Conservation (phyloP, 2,113 vertebrate species). For the Chinchilla lanigera region DNA sequence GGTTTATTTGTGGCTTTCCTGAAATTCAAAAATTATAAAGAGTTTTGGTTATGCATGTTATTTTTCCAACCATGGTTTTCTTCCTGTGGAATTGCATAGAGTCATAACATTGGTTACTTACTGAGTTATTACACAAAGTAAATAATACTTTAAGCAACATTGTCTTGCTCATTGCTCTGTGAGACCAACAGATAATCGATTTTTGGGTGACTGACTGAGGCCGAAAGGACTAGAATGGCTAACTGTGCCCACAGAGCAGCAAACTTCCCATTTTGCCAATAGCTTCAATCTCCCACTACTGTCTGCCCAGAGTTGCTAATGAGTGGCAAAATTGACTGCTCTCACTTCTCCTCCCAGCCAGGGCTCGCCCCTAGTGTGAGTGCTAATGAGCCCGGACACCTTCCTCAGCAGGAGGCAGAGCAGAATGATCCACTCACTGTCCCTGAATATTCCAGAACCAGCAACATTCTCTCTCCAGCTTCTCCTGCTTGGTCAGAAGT, state of each 20-base stretch:
- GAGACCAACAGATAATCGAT: constrained; percentile 23
- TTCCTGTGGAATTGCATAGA: background rate
- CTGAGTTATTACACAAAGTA: constrained; percentile 20
- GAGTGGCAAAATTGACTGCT: constrained; percentile 79
- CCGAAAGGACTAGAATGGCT: constrained; percentile 34
- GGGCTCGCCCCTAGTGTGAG: constrained; percentile 62
- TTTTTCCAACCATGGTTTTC: background rate
- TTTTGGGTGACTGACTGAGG: background rate
- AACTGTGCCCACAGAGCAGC: constrained; percentile 41
- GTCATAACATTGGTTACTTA: background rate
- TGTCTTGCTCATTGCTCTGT: background rate
- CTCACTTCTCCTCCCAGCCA: constrained; percentile 73
- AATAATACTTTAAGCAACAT: constrained; percentile 29
- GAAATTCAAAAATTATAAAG: constrained; percentile 21
- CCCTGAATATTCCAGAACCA: constrained; percentile 72
- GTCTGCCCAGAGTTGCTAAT: constrained; percentile 74
- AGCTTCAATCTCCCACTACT: constrained; percentile 71
- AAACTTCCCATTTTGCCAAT: constrained; percentile 64
- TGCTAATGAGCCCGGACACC: constrained; percentile 79
- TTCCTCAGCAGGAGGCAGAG: constrained; percentile 68
- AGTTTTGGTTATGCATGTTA: background rate
- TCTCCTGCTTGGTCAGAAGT: constrained; percentile 24
- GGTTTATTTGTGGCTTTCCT: background rate
- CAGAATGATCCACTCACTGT: constrained; percentile 65
- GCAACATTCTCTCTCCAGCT: background rate